phyloP scores from a whole-genome alignment of 1,140 invertebrate species.

The Ptiloglossa arizonensis region DNA sequence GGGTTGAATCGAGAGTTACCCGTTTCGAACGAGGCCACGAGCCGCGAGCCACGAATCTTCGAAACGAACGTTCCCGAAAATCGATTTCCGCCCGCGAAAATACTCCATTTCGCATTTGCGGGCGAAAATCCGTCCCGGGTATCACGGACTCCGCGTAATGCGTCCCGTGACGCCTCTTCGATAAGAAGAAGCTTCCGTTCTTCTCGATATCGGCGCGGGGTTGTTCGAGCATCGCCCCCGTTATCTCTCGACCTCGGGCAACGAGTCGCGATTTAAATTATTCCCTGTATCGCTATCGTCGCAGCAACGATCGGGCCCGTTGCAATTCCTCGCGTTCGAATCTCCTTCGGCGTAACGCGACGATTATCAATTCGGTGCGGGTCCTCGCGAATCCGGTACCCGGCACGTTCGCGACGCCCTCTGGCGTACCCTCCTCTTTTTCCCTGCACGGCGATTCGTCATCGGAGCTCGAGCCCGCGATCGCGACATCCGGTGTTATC shows the following conservation, averaged over 20 bases:
- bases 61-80: background rate
- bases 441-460: conserved; percentile 52
- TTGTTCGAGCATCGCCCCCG: background rate
- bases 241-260: background rate
- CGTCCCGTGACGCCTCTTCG: background rate
- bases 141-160: too few relatives aligned
- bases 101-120: background rate
- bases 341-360: conserved; percentile 32
- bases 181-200: background rate
- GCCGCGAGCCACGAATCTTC: too few relatives aligned
- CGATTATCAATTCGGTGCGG: conserved; percentile 42
- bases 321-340: conserved; percentile 36
- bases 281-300: conserved; percentile 8
- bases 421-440: background rate
- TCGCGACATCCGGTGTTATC: conserved; percentile 78
- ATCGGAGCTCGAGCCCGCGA: conserved; percentile 36
- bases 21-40: too few relatives aligned
- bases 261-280: conserved; percentile 24
- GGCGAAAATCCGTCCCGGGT: too few relatives aligned
- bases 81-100: background rate
- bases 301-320: conserved; percentile 1
- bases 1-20: too few relatives aligned
- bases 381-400: conserved; percentile 1
- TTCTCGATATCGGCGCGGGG: too few relatives aligned
- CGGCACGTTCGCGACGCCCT: conserved; percentile 14